Conservation (phyloP, 2,797 vertebrate genomes). For the Anabas testudineus region DNA sequence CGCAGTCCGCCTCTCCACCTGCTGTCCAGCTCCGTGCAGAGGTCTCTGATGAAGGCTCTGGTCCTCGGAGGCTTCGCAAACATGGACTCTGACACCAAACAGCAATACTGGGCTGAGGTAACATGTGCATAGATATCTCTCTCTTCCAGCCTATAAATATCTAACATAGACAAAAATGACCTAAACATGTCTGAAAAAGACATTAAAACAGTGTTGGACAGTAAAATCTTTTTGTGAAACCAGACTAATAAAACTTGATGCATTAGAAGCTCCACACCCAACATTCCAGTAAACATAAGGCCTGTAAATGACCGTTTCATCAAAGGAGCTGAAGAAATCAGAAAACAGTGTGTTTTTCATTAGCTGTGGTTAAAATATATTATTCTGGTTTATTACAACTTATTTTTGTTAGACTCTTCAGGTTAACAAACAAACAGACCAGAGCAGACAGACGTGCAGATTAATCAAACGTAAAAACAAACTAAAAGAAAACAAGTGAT, state of each 20-base stretch:
- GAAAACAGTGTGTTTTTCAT: neutral
- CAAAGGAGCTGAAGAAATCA: neutral
- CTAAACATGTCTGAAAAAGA: neutral
- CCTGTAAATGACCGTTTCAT: neutral
- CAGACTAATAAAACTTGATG: neutral
- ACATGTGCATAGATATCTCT: rapidly evolving
- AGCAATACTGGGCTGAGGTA: slow-evolving; percentile 99
- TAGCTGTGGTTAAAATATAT: neutral
- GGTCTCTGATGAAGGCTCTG: slow-evolving; percentile 97
- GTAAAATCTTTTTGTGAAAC: neutral
- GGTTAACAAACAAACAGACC: too few relatives aligned
- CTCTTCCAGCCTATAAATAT: neutral
- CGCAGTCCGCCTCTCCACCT: slow-evolving; percentile 95
- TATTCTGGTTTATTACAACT: neutral
- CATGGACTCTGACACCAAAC: slow-evolving; percentile 97
- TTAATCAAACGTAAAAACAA: too few relatives aligned
- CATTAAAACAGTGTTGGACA: neutral
- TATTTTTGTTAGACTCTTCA: too few relatives aligned
- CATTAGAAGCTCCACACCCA: neutral
- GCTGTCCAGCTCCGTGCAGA: slow-evolving; percentile 95
- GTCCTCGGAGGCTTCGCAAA: slow-evolving; percentile 97
- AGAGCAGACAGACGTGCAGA: too few relatives aligned
- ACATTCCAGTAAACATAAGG: neutral
- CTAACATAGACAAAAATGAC: neutral
- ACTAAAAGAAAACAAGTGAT: too few relatives aligned